Conservation (phyloP, 2,113 vertebrate species). For the Corythornis cristatus region DNA sequence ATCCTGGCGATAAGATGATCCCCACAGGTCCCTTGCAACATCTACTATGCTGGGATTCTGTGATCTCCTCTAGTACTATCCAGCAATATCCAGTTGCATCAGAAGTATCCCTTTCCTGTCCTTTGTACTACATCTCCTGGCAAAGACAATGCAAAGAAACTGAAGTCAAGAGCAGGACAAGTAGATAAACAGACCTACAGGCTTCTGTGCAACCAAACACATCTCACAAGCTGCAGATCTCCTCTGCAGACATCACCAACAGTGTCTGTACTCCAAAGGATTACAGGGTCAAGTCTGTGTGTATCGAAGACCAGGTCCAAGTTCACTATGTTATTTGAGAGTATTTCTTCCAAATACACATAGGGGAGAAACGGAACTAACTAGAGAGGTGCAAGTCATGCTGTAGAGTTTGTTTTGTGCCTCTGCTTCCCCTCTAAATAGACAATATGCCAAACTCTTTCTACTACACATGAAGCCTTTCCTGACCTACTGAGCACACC, state of each 20-base stretch:
- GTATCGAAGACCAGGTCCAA: background rate
- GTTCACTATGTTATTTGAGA: background rate
- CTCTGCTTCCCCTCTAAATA: background rate
- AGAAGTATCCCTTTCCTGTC: background rate
- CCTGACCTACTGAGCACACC: background rate
- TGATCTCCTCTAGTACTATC: background rate
- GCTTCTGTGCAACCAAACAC: background rate
- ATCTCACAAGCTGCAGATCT: background rate
- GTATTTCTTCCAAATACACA: background rate
- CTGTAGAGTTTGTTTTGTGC: background rate
- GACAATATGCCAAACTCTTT: background rate
- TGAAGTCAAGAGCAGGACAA: background rate
- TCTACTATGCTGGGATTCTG: too few species aligned
- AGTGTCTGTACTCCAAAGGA: background rate
- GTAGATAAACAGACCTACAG: background rate
- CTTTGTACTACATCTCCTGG: fast-evolving
- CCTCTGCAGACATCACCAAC: background rate
- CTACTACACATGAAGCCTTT: background rate
- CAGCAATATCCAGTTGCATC: background rate
- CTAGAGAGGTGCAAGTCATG: background rate
- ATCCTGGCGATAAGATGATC: too few species aligned
- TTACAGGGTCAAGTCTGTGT: background rate
- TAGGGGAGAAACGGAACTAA: background rate
- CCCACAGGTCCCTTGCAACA: too few species aligned
- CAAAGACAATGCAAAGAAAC: background rate